These are phyloP conservation scores for Caradrina clavipalpis DNA, from an alignment of 2,888 invertebrate species.

Conservation along the genomic window DNA sequence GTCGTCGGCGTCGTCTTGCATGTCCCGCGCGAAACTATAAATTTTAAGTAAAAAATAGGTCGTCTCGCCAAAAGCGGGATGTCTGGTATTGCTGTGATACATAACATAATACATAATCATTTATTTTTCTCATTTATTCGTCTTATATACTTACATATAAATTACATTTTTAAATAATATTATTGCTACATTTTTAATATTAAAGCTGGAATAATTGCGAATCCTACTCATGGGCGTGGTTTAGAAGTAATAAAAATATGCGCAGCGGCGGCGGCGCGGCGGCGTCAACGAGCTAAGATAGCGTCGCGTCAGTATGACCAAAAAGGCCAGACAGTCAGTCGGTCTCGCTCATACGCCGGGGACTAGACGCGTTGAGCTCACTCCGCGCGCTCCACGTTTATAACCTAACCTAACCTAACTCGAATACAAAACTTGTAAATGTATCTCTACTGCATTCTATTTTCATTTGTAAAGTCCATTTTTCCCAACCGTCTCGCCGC, in stretches of 20 bases:
- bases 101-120: too few relatives aligned
- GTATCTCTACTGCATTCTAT: too few relatives aligned
- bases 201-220: neutral
- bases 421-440: neutral
- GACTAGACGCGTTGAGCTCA: constrained; percentile 22
- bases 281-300: neutral
- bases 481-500: neutral
- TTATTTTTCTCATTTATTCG: too few relatives aligned
- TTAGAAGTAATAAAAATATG: constrained; percentile 14
- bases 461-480: neutral
- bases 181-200: too few relatives aligned
- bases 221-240: constrained; percentile 19
- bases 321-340: constrained; percentile 25
- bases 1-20: too few relatives aligned
- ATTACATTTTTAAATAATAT: too few relatives aligned
- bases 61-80: too few relatives aligned
- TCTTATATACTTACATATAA: too few relatives aligned
- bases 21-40: too few relatives aligned
- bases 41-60: too few relatives aligned
- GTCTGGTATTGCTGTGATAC: too few relatives aligned
- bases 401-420: constrained; percentile 10
- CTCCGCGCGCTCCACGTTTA: constrained; percentile 3
- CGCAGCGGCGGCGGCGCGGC: constrained; percentile 6
- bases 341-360: constrained; percentile 32
- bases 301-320: constrained; percentile 55